Conservation (phyloP, 2,888 invertebrate species). For the Molorchus minor region DNA sequence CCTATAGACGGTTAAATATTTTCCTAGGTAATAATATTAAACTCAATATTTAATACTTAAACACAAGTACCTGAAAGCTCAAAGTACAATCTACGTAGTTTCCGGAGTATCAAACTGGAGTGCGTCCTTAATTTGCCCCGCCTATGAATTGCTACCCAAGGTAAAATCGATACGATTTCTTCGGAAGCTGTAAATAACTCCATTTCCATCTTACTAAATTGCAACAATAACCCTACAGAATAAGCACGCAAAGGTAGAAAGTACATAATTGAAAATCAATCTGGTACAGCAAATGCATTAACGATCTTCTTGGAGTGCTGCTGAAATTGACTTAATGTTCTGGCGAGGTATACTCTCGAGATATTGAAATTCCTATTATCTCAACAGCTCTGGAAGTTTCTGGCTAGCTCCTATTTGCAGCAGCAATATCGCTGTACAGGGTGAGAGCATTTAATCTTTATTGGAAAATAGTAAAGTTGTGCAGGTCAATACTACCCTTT, state of each 20-base stretch:
- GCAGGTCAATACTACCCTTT: too few species aligned
- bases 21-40: too few species aligned
- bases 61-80: too few species aligned
- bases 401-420: too few species aligned
- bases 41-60: too few species aligned
- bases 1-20: too few species aligned
- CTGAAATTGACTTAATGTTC: constrained; percentile 25
- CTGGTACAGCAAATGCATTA: constrained; percentile 19
- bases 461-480: too few species aligned
- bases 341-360: constrained; percentile 37
- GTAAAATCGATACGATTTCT: neutral
- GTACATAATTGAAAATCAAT: constrained; percentile 33
- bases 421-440: too few species aligned
- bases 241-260: constrained; percentile 11
- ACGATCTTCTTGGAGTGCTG: constrained; percentile 20
- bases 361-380: constrained; percentile 50
- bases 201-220: neutral
- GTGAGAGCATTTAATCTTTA: too few species aligned
- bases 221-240: neutral
- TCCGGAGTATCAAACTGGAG: neutral
- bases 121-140: neutral
- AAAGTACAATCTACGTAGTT: neutral
- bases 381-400: too few species aligned
- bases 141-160: neutral
- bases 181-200: constrained; percentile 1